Conservation (phyloP, 1,140 invertebrate species). For the Coelopa frigida region DNA sequence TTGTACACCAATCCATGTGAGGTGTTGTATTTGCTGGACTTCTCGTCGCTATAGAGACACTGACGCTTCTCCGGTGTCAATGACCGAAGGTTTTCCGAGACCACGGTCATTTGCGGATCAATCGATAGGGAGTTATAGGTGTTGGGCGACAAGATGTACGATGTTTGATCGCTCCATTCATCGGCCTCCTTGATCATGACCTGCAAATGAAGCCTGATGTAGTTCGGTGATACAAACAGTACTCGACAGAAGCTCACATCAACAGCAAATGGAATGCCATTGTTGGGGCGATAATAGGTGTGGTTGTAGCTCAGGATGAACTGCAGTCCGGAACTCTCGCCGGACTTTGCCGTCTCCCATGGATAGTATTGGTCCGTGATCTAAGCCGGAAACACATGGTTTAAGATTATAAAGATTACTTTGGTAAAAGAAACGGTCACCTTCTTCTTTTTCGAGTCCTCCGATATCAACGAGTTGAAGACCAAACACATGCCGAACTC, state of each 20-base stretch:
- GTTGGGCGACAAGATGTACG: constrained; percentile 20
- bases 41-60: constrained; percentile 18
- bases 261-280: constrained; percentile 16
- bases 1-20: constrained; percentile 17
- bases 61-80: neutral
- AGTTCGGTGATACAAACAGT: neutral
- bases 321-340: constrained; percentile 25
- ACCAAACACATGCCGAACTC: constrained; percentile 30
- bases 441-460: constrained; percentile 25
- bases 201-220: no score
- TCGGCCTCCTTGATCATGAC: constrained; percentile 28
- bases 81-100: constrained; percentile 15
- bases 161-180: constrained; percentile 22
- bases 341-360: constrained; percentile 22
- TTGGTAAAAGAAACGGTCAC: neutral
- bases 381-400: neutral
- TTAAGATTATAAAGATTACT: neutral
- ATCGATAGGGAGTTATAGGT: constrained; percentile 30
- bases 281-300: constrained; percentile 10
- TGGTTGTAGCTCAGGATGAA: constrained; percentile 20
- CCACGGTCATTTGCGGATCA: constrained; percentile 20
- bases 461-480: constrained; percentile 33
- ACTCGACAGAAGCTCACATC: constrained; percentile 14
- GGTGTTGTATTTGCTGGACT: neutral
- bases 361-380: constrained; percentile 27